These are phyloP conservation scores for Strongylocentrotus purpuratus DNA, from an alignment of 35 echinoderm and acorn worm species.

Conservation along the genomic window DNA sequence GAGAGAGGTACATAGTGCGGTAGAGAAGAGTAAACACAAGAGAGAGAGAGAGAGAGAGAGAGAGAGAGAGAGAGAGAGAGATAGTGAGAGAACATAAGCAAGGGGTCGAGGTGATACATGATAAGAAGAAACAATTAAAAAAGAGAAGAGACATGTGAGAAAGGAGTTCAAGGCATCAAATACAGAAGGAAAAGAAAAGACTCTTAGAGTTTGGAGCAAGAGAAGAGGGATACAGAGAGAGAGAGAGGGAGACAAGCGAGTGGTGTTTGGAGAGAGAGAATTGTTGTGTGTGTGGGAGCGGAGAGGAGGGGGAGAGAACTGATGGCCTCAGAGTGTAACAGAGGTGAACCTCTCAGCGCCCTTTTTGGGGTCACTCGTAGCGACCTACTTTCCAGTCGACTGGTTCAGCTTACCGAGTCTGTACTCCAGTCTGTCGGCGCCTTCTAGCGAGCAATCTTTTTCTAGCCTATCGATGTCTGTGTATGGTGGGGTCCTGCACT, in stretches of 20 bases:
- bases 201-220: neutral
- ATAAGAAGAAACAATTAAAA: neutral
- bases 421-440: neutral
- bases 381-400: neutral
- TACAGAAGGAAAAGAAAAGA: neutral
- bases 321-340: neutral
- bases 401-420: neutral
- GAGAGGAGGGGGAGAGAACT: neutral
- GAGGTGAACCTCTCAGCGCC: neutral
- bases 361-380: neutral
- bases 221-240: neutral
- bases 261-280: too few species aligned
- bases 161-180: neutral
- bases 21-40: neutral
- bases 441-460: neutral
- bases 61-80: neutral
- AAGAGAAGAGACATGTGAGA: neutral
- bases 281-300: too few species aligned
- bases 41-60: neutral
- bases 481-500: neutral
- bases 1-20: neutral
- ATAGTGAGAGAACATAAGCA: neutral
- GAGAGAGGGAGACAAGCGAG: neutral
- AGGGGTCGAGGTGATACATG: neutral
- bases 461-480: conserved; percentile 7